A percentile compares a stretch with the other conserved stretches of the same genome.
These are phyloP conservation scores for Tadarida brasiliensis DNA, from an alignment of 2,797 vertebrate genomes.

Conservation along the genomic window DNA sequence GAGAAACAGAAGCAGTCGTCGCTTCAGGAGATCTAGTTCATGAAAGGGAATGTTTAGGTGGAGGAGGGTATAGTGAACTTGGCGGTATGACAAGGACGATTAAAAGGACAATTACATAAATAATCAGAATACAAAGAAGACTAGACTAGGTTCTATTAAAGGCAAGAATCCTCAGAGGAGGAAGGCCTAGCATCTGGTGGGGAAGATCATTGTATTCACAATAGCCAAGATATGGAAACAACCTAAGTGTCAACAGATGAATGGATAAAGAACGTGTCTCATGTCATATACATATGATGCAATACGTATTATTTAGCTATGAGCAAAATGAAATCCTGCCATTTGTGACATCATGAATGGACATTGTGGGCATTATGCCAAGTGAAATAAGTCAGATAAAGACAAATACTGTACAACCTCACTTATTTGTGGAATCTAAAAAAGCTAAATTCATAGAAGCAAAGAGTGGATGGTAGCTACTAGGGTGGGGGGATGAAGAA, in stretches of 20 bases:
- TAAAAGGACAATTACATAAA: neutral
- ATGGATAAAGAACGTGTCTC: too few relatives aligned
- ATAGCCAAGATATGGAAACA: too few relatives aligned
- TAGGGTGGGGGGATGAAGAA: neutral
- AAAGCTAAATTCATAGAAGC: neutral
- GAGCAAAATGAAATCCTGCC: too few relatives aligned
- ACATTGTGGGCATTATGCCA: too few relatives aligned
- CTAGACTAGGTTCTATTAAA: neutral
- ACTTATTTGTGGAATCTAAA: neutral
- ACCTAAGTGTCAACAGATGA: too few relatives aligned
- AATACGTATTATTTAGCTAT: too few relatives aligned
- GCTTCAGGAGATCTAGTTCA: neutral
- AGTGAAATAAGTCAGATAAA: too few relatives aligned
- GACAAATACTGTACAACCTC: too few relatives aligned
- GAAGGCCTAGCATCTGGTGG: neutral
- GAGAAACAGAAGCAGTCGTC: neutral
- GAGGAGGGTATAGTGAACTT: neutral
- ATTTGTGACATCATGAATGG: too few relatives aligned
- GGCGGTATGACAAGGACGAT: neutral
- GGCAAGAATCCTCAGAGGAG: neutral
- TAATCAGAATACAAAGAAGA: neutral
- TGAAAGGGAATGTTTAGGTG: neutral
- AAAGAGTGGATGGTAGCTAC: neutral
- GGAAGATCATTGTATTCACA: neutral
- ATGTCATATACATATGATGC: too few relatives aligned